Evolutionary conservation across 2,797 vertebrate species (phyloP).

Genomic region (Pempheris klunzingeri): DNA sequence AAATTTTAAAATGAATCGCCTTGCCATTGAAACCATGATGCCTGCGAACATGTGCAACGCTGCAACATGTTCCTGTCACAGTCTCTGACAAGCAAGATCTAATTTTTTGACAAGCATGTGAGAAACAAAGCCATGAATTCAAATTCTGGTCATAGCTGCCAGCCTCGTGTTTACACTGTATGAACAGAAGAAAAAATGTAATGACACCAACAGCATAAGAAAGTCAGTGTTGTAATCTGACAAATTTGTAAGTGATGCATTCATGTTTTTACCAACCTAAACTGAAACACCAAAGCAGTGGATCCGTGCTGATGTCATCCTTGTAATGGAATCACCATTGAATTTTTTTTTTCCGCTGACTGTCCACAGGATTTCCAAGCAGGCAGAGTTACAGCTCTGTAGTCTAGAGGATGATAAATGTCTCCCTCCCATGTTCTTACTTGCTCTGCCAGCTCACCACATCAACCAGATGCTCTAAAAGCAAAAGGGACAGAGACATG

Average conservation of each 20-base stretch:
- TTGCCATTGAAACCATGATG: slow-evolving; percentile 62
- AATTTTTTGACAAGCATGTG: slow-evolving; percentile 43
- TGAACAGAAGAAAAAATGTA: slow-evolving; percentile 10
- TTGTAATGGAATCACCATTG: slow-evolving; percentile 71
- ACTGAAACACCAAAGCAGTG: slow-evolving; percentile 50
- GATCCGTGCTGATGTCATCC: slow-evolving; percentile 58
- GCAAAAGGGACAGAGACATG: slow-evolving; percentile 81
- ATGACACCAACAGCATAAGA: slow-evolving; percentile 5
- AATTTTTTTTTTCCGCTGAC: slow-evolving; percentile 52
- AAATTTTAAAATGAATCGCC: slow-evolving; percentile 59
- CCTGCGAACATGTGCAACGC: slow-evolving; percentile 49
- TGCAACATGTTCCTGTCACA: slow-evolving; percentile 44
- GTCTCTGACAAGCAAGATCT: slow-evolving; percentile 30
- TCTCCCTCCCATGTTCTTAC: slow-evolving; percentile 84
- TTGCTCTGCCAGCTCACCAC: slow-evolving; percentile 85
- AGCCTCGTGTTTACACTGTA: slow-evolving; percentile 1
- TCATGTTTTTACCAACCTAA: slow-evolving; percentile 57
- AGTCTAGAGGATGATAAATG: slow-evolving; percentile 84
- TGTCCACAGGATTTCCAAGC: slow-evolving; percentile 78
- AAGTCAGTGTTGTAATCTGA: slow-evolving; percentile 14
- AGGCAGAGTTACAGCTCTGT: slow-evolving; percentile 81
- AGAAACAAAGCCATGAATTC: slow-evolving; percentile 35
- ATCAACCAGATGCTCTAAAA: slow-evolving; percentile 83
- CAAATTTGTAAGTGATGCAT: slow-evolving; percentile 39
- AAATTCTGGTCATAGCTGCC: neutral